A percentile compares a stretch with the other conserved stretches of the same genome.
Evolutionary conservation across 2,797 vertebrate species (phyloP).

Genomic region (Cephalopachus bancanus): DNA sequence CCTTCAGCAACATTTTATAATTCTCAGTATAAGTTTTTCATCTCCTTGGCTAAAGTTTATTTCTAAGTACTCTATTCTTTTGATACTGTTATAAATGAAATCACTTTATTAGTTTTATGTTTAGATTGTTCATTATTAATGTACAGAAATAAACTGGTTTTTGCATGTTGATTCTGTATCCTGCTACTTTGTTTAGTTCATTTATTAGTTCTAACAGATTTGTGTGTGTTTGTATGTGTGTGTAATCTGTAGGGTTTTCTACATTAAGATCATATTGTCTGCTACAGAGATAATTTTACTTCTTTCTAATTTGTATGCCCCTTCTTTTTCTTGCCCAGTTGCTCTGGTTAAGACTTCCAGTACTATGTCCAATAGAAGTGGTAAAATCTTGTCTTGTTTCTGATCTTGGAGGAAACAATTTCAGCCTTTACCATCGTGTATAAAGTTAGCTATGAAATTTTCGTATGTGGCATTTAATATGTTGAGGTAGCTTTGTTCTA

Average conservation of each 20-base stretch:
- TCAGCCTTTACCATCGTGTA: neutral
- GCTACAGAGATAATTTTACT: neutral
- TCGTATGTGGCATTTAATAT: neutral
- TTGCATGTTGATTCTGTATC: neutral
- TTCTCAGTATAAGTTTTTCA: neutral
- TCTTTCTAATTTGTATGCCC: neutral
- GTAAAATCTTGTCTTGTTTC: neutral
- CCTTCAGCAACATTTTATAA: neutral
- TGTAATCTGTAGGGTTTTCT: neutral
- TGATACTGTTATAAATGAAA: neutral
- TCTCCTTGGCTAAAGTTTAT: neutral
- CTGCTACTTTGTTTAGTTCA: neutral
- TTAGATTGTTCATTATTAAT: neutral
- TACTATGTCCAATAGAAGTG: neutral
- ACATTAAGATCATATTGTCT: neutral
- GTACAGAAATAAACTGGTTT: neutral
- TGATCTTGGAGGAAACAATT: neutral
- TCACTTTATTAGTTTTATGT: neutral
- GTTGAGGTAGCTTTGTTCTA: neutral
- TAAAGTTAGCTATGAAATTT: neutral
- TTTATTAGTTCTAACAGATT: neutral
- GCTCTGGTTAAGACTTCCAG: neutral
- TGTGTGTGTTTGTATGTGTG: neutral
- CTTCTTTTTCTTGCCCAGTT: neutral
- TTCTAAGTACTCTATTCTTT: neutral